phyloP scores from a whole-genome alignment of 2,888 invertebrate genomes.

The Dasypolia templi region DNA sequence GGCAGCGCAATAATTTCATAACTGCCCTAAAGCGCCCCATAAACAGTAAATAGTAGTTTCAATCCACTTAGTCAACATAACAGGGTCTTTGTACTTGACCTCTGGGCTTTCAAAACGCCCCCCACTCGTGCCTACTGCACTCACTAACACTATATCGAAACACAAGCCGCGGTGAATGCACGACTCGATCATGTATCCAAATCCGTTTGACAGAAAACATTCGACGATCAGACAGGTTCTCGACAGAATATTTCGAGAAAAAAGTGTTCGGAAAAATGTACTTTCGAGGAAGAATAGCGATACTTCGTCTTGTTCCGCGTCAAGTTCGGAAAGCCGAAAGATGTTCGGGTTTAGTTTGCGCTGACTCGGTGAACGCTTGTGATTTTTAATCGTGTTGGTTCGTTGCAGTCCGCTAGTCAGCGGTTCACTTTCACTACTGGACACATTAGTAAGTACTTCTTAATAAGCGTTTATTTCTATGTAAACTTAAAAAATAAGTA shows the following conservation, averaged over 20 bases:
- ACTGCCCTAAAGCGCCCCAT: conserved; percentile 42
- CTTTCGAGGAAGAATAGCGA: conserved; percentile 77
- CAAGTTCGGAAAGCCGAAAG: conserved; percentile 63
- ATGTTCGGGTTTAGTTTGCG: conserved; percentile 66
- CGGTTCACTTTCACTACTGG: conserved; percentile 63
- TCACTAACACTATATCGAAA: conserved; percentile 67
- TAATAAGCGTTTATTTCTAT: conserved; percentile 15
- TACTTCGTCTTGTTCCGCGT: conserved; percentile 72
- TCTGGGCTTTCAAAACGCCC: conserved; percentile 68
- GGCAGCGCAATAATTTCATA: conserved; percentile 63
- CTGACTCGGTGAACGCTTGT: conserved; percentile 56
- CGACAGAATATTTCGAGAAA: conserved; percentile 90
- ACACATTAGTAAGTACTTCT: conserved; percentile 62
- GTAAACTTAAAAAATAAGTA: background rate
- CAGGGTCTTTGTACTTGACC: conserved; percentile 73
- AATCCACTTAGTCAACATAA: conserved; percentile 60
- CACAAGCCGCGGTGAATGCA: conserved; percentile 71
- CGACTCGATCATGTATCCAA: conserved; percentile 91
- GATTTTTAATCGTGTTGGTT: conserved; percentile 64
- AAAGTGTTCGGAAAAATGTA: conserved; percentile 74
- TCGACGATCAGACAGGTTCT: conserved; percentile 92
- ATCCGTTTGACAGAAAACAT: conserved; percentile 93
- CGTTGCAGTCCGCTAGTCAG: conserved; percentile 57
- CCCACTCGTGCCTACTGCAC: conserved; percentile 57
- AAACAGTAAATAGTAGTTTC: conserved; percentile 60